These are phyloP conservation scores for Drosophila biarmipes DNA, from an alignment of 1,140 invertebrate genomes.

Conservation along the genomic window DNA sequence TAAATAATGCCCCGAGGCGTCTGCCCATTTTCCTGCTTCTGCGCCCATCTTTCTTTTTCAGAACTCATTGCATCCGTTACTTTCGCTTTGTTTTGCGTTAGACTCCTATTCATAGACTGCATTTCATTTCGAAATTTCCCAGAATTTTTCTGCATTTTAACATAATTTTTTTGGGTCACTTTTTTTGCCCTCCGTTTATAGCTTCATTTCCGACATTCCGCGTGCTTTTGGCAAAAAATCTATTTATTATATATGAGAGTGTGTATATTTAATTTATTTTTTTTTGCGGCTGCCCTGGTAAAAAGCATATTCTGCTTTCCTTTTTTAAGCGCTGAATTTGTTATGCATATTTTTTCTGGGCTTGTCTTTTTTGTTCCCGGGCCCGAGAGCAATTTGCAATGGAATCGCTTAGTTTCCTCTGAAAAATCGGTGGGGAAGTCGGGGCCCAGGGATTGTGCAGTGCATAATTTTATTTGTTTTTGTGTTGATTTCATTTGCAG, in stretches of 20 bases:
- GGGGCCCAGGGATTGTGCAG: conserved; percentile 16
- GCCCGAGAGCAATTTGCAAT: conserved; percentile 50
- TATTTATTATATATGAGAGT: conserved; percentile 59
- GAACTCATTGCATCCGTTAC: conserved; percentile 49
- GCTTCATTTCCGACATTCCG: conserved; percentile 71
- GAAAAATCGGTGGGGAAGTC: conserved; percentile 34
- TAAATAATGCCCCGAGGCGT: conserved; percentile 51
- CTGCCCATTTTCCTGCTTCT: conserved; percentile 19
- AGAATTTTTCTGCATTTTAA: conserved; percentile 48
- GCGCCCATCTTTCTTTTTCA: background rate
- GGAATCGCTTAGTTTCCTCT: conserved; percentile 61
- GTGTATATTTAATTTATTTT: conserved; percentile 24
- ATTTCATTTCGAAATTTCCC: conserved; percentile 55
- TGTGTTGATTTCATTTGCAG: conserved; percentile 62
- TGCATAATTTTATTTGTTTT: conserved; percentile 71
- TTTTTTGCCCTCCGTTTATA: conserved; percentile 42
- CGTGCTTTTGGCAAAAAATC: conserved; percentile 57
- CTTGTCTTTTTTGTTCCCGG: conserved; percentile 22
- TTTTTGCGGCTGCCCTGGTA: conserved; percentile 31
- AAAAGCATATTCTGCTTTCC: conserved; percentile 62
- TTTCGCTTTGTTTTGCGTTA: conserved; percentile 58
- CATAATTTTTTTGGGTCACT: background rate
- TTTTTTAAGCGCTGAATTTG: conserved; percentile 50
- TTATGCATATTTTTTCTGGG: conserved; percentile 55
- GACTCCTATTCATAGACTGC: conserved; percentile 49